Base-by-base conservation (phyloP, 2,113 vertebrate genomes). In the Alligator mississippiensis region DNA sequence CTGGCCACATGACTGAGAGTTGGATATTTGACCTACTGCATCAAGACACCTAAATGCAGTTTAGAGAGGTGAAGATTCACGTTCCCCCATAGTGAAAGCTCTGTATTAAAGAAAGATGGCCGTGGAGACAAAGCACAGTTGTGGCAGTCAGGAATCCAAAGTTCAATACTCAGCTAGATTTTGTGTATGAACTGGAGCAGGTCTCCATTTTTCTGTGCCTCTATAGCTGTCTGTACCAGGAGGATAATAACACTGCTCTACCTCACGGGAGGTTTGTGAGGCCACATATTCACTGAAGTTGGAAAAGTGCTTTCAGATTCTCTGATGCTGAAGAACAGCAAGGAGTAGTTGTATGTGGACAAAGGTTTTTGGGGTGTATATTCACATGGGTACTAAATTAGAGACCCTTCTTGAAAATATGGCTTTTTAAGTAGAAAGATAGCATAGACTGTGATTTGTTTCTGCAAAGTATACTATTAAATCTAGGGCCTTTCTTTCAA, bases 151-250 rank as follows among this genome's bases (percentile, higher is more conserved):
- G 91, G 80, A 89, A 72, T 75, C 61, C 87, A 89, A 88, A 81
- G 66, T 85, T 75, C 24, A 75, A 92, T 84, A 90, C 85, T 83
- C 89, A 90, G 82, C 90, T 94, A 81, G 92, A 84, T 95, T 82
- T 75, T 4, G 64, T 92, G 96, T 96, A 87, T 93, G 89, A 96
- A 88, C 1, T 70, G 89, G 95, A 97, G 94, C 96, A 94, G 96
- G 96, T 96, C 97, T 97, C 95, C 94, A 88, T 96, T 96, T 96
- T 93, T 95, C 93, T 95, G 95, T 97, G 95, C 97, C 97, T 97
- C 97, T 94, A 93, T 83, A 90, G 91, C 91, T 95, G 21, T 96
- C 95, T 95, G 92, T 97, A 85, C 90, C 89, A 14, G 74, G 82
- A 92, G 96, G 97, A 88, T 92, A 90, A 89, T 47, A 80, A 81